Conservation (phyloP, 2,888 invertebrate species). For the Gryllus longicercus region DNA sequence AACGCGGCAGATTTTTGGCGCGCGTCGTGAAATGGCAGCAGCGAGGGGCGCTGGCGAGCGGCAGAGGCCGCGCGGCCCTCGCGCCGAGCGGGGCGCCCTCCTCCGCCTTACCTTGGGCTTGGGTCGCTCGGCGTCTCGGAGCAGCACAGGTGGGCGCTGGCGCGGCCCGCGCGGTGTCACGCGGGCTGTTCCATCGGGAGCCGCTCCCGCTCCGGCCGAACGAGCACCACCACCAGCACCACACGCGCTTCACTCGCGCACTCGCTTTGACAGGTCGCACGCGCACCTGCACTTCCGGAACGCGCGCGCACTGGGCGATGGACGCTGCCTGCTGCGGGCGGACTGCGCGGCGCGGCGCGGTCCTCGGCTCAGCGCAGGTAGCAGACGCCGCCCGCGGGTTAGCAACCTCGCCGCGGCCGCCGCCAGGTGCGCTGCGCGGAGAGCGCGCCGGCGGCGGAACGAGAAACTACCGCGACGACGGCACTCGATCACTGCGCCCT, state of each 20-base stretch:
- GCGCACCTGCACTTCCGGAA: too few relatives aligned
- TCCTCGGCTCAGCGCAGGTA: neutral
- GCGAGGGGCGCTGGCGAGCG: neutral
- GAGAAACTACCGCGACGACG: neutral
- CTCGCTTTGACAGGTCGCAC: too few relatives aligned
- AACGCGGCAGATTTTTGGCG: neutral
- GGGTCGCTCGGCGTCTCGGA: neutral
- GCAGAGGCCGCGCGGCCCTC: too few relatives aligned
- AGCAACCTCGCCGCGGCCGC: neutral
- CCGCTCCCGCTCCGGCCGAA: neutral
- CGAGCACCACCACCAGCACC: neutral
- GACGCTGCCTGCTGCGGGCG: neutral
- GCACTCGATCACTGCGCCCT: neutral
- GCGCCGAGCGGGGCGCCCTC: too few relatives aligned
- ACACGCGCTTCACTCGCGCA: too few relatives aligned
- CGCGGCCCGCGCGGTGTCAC: neutral
- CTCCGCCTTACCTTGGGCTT: neutral
- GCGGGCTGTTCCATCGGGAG: neutral
- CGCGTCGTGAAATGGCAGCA: neutral
- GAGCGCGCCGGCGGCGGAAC: neutral
- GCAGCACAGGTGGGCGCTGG: neutral
- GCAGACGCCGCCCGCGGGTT: conserved; percentile 8
- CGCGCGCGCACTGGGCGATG: neutral
- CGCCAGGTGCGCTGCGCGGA: neutral
- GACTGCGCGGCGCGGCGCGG: neutral